Conservation (phyloP, 2,113 vertebrate genomes). For the Saccopteryx leptura region DNA sequence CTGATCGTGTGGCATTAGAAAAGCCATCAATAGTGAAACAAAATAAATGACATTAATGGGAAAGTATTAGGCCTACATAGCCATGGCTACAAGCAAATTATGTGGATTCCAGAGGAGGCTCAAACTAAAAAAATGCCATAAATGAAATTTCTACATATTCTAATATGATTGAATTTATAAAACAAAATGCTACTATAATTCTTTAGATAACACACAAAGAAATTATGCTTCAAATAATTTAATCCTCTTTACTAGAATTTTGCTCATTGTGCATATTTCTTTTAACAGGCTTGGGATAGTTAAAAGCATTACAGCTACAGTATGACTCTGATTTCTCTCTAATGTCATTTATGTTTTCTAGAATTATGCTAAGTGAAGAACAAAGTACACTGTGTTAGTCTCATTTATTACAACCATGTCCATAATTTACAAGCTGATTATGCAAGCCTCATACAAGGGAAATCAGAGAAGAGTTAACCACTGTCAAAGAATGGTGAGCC, state of each 20-base stretch:
- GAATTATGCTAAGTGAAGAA: constrained; percentile 89
- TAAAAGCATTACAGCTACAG: constrained; percentile 88
- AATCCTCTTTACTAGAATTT: constrained; percentile 81
- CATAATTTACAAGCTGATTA: constrained; percentile 88
- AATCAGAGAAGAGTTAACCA: constrained; percentile 81
- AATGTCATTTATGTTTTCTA: constrained; percentile 87
- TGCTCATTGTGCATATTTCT: constrained; percentile 85
- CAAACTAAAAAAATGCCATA: constrained; percentile 88
- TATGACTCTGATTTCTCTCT: constrained; percentile 85
- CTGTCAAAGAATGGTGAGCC: constrained; percentile 61
- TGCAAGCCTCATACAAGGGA: constrained; percentile 79
- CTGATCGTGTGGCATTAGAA: constrained; percentile 98
- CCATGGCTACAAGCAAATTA: constrained; percentile 94
- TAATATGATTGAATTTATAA: constrained; percentile 85
- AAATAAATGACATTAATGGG: constrained; percentile 98
- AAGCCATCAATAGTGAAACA: constrained; percentile 98
- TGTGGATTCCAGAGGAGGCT: constrained; percentile 90
- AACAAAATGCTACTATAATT: constrained; percentile 79
- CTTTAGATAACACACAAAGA: constrained; percentile 85
- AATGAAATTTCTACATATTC: constrained; percentile 86
- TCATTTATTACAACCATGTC: constrained; percentile 86
- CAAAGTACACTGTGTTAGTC: constrained; percentile 86
- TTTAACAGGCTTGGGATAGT: constrained; percentile 83
- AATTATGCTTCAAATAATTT: constrained; percentile 82
- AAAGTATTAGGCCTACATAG: constrained; percentile 93